Evolutionary conservation across 2,113 vertebrate species (phyloP).

Genomic region (Morphnarchus princeps): DNA sequence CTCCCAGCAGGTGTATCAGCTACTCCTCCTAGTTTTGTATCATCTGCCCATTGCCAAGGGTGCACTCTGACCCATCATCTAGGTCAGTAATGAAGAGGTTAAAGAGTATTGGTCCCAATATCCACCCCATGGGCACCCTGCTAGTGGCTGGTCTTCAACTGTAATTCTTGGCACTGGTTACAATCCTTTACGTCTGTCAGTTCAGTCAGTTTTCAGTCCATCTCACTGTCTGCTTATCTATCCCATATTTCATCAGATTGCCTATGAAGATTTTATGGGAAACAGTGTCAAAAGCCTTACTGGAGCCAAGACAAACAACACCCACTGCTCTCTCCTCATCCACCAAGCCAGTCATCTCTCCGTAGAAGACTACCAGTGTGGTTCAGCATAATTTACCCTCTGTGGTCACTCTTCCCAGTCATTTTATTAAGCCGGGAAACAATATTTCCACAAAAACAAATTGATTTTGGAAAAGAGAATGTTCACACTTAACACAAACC

Average conservation of each 20-base stretch:
- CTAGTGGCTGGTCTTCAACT: neutral
- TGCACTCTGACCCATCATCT: neutral
- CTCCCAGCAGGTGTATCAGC: neutral
- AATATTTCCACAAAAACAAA: neutral
- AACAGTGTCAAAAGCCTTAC: neutral
- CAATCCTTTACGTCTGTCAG: neutral
- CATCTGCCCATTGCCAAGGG: neutral
- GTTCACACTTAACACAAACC: neutral
- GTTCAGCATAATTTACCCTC: neutral
- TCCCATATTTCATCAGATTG: neutral
- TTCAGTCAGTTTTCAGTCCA: neutral
- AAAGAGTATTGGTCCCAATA: rapidly evolving
- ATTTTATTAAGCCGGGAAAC: neutral
- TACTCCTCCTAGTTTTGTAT: neutral
- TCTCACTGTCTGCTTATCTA: neutral
- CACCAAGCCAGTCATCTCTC: neutral
- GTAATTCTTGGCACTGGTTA: neutral
- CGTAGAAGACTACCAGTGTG: neutral
- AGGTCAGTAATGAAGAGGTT: neutral
- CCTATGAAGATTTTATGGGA: neutral
- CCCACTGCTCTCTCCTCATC: neutral
- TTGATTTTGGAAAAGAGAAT: neutral
- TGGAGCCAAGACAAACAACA: neutral
- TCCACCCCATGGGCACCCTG: rapidly evolving
- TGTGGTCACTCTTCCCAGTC: neutral